Base-by-base conservation (phyloP, 2,888 invertebrate genomes). In the Alloplasta piceator region DNA sequence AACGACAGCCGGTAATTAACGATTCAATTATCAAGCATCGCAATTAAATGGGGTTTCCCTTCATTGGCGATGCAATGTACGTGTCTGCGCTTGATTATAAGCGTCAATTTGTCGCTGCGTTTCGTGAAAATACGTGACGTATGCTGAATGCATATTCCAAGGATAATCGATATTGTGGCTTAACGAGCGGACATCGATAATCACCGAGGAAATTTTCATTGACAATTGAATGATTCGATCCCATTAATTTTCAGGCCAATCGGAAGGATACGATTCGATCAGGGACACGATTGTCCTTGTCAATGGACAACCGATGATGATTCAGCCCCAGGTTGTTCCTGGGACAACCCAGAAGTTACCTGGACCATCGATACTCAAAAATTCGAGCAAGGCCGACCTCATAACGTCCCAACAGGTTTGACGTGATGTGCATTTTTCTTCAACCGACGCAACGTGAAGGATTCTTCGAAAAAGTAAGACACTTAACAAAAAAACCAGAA, bases 251-350 rank as follows among this genome's bases (percentile, higher is more conserved):
- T 14, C n/a, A 90, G 90, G 88, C 4, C 83, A 82, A 46, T 85
- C 92, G 83, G 90, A 91, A 83, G 92, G 92, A 58, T 93, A 93
- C 79, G 93, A 93, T 75, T 92, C 92, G n/a, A 92, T 93, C 1
- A 89, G 92, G 36, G 93, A 93, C 83, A 93, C 93, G 3, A 92
- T 93, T 70, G 92, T 93, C 52, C 86, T 94, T 77, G 93, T 93
- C 7, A 91, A 92, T 75, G 92, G 92, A 6, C 89, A 92, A 85
- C 92, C 94, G 1, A 93, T 92, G 87, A 93, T 92, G 86, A 85
- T 90, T 26, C 90, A 89, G 76, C 86, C 89, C 0, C 80, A 87
- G 10, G 81, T 68, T 61, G 82, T 77, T 36, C 79, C 82, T 52
- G 85, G 83, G 55, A 68, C 89, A 14, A 83, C 89, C 9, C 90